Evolutionary conservation across 2,797 vertebrate genomes (phyloP).

Genomic region (Alca torda): DNA sequence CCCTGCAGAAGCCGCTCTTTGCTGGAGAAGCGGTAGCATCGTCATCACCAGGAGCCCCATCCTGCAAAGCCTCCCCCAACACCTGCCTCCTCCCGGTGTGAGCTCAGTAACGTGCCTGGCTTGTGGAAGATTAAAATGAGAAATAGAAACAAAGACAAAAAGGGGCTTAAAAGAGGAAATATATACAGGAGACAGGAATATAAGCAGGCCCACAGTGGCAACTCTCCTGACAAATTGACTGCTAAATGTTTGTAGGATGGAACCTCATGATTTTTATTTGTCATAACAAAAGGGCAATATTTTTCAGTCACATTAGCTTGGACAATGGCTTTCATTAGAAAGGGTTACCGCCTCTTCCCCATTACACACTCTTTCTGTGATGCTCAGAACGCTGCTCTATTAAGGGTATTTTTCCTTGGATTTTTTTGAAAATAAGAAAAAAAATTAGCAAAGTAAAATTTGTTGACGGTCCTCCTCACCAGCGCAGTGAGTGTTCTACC

Average conservation of each 20-base stretch:
- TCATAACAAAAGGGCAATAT: background rate
- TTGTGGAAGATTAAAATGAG: background rate
- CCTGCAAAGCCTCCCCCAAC: background rate
- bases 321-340: slow-evolving; percentile 2
- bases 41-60: background rate
- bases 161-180: background rate
- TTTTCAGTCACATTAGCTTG: slow-evolving; percentile 1
- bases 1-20: background rate
- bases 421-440: slow-evolving; percentile 73
- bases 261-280: background rate
- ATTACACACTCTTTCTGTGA: slow-evolving; percentile 8
- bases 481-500: slow-evolving; percentile 67
- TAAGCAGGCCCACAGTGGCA: background rate
- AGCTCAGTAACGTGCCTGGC: background rate
- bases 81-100: background rate
- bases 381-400: slow-evolving; percentile 63
- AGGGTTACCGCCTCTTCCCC: slow-evolving; percentile 30
- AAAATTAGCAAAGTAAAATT: slow-evolving; percentile 82
- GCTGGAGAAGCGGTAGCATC: background rate
- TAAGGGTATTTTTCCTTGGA: slow-evolving; percentile 35
- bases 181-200: background rate
- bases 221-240: background rate
- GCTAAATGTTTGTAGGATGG: background rate
- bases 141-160: slow-evolving; percentile 13
- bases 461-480: slow-evolving; percentile 75